Evolutionary conservation across 2,113 vertebrate genomes (phyloP).

Genomic region (Saimiri boliviensis): DNA sequence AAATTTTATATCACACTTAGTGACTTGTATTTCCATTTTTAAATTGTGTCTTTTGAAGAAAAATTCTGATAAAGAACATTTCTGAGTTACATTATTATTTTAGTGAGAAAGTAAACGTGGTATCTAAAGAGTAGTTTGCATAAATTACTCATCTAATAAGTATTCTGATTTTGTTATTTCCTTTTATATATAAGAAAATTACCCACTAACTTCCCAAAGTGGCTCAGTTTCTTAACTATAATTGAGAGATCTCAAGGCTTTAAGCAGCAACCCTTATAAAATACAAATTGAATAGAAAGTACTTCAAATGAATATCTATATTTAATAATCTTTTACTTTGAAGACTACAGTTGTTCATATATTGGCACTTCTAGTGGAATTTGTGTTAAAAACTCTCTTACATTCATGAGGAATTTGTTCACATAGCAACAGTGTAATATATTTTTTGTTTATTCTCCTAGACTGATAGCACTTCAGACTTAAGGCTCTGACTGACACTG

Average conservation of each 20-base stretch:
- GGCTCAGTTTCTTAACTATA: neutral
- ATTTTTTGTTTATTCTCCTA: constrained; percentile 20
- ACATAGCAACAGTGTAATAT: neutral
- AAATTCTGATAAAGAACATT: neutral
- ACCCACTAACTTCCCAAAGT: neutral
- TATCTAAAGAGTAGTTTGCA: neutral
- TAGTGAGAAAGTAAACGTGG: neutral
- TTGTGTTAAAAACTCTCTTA: neutral
- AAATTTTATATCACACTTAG: neutral
- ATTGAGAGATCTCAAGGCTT: constrained; percentile 17
- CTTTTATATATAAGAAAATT: constrained; percentile 36
- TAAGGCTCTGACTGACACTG: neutral
- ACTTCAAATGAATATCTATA: neutral
- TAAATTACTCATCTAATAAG: constrained; percentile 8
- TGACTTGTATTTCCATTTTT: neutral
- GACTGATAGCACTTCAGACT: neutral
- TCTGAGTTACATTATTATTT: neutral
- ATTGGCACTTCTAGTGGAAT: neutral
- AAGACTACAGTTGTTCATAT: neutral
- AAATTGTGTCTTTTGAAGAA: constrained; percentile 23
- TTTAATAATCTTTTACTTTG: constrained; percentile 21
- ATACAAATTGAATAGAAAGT: constrained; percentile 29
- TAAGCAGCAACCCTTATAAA: neutral
- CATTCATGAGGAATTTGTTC: neutral
- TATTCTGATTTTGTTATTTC: constrained; percentile 42